phyloP scores from a whole-genome alignment of 2,888 invertebrate genomes.

The Carpatolechia fugitivella region DNA sequence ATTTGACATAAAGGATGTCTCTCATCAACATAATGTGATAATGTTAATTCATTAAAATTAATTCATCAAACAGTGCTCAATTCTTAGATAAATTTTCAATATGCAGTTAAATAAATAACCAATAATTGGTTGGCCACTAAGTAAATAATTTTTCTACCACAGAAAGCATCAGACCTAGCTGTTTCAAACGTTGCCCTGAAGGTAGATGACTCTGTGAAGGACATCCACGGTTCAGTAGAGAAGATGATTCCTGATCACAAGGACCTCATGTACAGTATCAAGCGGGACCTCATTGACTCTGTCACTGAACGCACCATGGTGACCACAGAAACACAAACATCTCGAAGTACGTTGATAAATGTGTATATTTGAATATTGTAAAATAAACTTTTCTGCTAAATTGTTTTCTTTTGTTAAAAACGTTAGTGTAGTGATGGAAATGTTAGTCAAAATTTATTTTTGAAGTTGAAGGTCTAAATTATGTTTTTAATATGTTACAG shows the following conservation, averaged over 20 bases:
- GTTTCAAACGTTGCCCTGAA: conserved; percentile 82
- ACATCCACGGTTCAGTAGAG: conserved; percentile 78
- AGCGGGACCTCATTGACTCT: conserved; percentile 83
- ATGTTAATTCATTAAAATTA: too few relatives aligned
- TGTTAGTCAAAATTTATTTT: background rate
- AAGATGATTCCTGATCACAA: conserved; percentile 83
- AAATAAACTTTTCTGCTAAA: background rate
- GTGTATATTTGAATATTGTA: conserved; percentile 17
- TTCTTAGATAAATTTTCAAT: too few relatives aligned
- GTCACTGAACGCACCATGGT: conserved; percentile 65
- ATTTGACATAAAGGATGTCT: background rate
- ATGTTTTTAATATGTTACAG: background rate
- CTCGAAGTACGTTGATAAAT: conserved; percentile 35
- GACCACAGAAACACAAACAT: conserved; percentile 72
- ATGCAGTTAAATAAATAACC: too few relatives aligned
- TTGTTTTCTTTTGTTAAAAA: background rate
- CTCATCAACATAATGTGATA: background rate
- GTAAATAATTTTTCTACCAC: conserved; percentile 14
- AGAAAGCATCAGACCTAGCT: conserved; percentile 78
- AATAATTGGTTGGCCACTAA: too few relatives aligned
- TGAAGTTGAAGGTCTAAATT: background rate
- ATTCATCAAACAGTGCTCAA: too few relatives aligned
- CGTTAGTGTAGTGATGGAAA: background rate
- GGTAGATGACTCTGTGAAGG: conserved; percentile 76
- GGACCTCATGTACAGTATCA: conserved; percentile 80